Base-by-base conservation (phyloP, 2,113 vertebrate genomes). In the Protobothrops mucrosquamatus region DNA sequence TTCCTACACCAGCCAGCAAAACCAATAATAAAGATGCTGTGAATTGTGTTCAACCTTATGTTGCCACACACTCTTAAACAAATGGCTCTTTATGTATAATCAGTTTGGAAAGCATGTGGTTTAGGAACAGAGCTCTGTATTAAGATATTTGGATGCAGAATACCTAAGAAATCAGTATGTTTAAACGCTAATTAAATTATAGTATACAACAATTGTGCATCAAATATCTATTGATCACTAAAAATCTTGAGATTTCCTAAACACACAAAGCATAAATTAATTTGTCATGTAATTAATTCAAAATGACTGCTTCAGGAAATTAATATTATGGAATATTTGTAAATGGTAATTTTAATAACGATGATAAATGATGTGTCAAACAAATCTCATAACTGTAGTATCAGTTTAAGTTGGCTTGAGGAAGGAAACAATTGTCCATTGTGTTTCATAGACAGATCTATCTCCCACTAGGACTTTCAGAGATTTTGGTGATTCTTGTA, bases 101-200 rank as follows among this genome's bases (percentile, higher is more conserved):
- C 5, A 34, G 15, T 23, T 29, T 52, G 52, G 34, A 86, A 81
- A 87, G 24, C 14, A 89, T 61, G 5, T 92, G 91, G 39, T 87
- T 96, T 92, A 93, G 39, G 61, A 94, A 93, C 94, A 74, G 46
- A 94, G 54, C 57, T 59, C 10, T 95, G 86, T 92, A 86, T 96
- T 91, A 96, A 91, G 92, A 96, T 95, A 95, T 96, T 94, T 95
- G 95, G 92, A 95, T 43, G 94, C 54, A 91, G 69, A 20, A 26
- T 95, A 95, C 24, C 90, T 95, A 95, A 92, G 90, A 91, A 96
- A 8, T 95, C 93, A 96, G 52, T 93, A 61, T 95, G 89, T 96
- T 93, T 96, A 94, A 96, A 97, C 94, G 90, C 93, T 97, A 97
- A 98, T 97, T 97, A 97, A 93, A 96, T 97, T 96, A 97, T 86